Conservation (phyloP, 2,888 invertebrate species). For the Pimpla rufipes region DNA sequence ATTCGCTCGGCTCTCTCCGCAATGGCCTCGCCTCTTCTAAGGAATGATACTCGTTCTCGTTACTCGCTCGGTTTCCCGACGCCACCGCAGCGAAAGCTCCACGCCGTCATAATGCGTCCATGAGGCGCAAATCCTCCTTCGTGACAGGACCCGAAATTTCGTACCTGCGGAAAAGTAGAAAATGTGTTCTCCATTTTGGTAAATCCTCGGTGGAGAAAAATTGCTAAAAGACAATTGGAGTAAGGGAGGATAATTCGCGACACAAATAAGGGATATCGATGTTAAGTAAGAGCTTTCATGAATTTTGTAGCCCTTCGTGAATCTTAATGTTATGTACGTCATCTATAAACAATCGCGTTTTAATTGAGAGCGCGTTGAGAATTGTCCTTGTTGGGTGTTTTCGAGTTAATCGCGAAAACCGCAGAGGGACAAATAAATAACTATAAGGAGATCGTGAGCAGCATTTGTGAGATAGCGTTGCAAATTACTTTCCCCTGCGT, state of each 20-base stretch:
- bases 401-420: too few relatives aligned
- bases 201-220: constrained; percentile 12
- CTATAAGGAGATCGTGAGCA: too few relatives aligned
- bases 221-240: not conserved
- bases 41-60: constrained; percentile 70
- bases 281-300: too few relatives aligned
- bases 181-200: constrained; percentile 1
- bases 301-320: too few relatives aligned
- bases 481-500: not conserved
- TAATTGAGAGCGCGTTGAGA: not conserved
- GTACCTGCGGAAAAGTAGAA: constrained; percentile 19
- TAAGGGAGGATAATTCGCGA: too few relatives aligned
- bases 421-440: too few relatives aligned
- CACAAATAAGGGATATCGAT: too few relatives aligned
- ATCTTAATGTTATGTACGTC: too few relatives aligned
- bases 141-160: constrained; percentile 49
- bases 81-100: constrained; percentile 62
- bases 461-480: too few relatives aligned
- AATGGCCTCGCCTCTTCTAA: constrained; percentile 48
- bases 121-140: constrained; percentile 56
- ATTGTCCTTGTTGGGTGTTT: too few relatives aligned
- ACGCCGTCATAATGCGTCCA: constrained; percentile 26
- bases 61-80: constrained; percentile 79
- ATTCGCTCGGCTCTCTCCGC: constrained; percentile 71
- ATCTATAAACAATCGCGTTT: not conserved